Base-by-base conservation (phyloP, 2,797 vertebrate species). In the Myoxocephalus aenaeus region DNA sequence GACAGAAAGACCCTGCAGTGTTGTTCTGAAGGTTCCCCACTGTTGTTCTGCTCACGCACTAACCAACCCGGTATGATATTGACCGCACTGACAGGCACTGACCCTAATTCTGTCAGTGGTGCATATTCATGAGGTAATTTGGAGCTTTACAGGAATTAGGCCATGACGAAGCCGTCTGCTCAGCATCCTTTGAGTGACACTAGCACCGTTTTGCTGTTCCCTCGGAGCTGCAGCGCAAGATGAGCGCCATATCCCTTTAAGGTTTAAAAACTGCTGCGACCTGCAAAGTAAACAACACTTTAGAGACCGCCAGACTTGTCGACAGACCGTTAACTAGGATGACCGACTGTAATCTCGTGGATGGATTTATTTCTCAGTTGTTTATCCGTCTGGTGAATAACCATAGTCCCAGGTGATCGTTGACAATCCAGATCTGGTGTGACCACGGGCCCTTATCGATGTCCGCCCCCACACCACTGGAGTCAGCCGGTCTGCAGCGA, bases 81-180 rank as follows among this genome's bases (percentile, higher is more conserved):
- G 57, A 65, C 53, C 40, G 62, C 25, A 77, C 77, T 66, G 82
- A 88, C 86, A 87, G 78, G 71, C 70, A 68, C 65, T 86, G 87
- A 89, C 91, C 90, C 63, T 86, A 86, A 89, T 89, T 91, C 84
- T 75, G 77, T 50, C 68, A 81, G 69, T 27, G 40, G 75, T 79
- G 87, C 82, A 83, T 88, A 87, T 90, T 91, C 85, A 92, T 82
- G 48, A 74, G 67, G 79, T 90, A 90, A 90, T 85, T 90, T 87
- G 72, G 73, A 88, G 75, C 85, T 70, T 80, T 79, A 62, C 53
- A 61, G 73, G 83, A 93, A 89, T 88, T 85, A 86, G 89, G 86
- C 81, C 84, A 67, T 89, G 65, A 81, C 85, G 79, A 84, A 27
- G 77, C 89, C 79, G 83, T 87, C 84, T 89, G 80, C 74, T 86